Conservation (phyloP, 1,140 invertebrate genomes). For the Caenorhabditis tropicalis region DNA sequence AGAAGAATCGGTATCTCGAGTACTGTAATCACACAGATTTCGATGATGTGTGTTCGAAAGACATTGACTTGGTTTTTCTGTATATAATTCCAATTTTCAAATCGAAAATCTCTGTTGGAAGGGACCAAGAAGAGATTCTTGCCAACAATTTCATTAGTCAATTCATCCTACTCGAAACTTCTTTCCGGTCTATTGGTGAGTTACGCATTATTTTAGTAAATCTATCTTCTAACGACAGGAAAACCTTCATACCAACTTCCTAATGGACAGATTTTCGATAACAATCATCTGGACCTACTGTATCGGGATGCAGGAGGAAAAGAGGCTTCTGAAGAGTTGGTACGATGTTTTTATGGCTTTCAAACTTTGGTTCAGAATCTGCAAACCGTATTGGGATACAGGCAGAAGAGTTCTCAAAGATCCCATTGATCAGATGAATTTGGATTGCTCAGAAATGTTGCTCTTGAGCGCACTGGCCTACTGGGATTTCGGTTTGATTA, state of each 20-base stretch:
- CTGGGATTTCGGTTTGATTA: background rate
- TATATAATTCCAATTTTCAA: background rate
- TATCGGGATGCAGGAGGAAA: background rate
- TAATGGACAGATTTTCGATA: background rate
- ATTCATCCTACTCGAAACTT: background rate
- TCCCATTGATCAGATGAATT: background rate
- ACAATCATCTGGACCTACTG: background rate
- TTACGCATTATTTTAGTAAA: background rate
- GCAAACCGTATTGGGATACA: background rate
- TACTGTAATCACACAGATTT: background rate
- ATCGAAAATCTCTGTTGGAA: background rate
- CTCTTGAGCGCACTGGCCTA: background rate
- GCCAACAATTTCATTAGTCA: conserved; percentile 30
- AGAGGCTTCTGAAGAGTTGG: background rate
- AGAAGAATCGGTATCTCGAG: background rate
- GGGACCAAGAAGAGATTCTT: background rate
- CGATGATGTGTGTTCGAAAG: background rate
- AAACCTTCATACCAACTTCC: background rate
- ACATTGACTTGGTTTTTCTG: background rate
- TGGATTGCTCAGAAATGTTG: background rate
- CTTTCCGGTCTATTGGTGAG: background rate
- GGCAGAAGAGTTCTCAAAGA: background rate
- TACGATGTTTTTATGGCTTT: background rate
- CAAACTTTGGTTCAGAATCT: background rate
- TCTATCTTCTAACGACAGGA: background rate